These are phyloP conservation scores for Spondyliosoma cantharus DNA, from an alignment of 2,797 vertebrate species.

Conservation along the genomic window DNA sequence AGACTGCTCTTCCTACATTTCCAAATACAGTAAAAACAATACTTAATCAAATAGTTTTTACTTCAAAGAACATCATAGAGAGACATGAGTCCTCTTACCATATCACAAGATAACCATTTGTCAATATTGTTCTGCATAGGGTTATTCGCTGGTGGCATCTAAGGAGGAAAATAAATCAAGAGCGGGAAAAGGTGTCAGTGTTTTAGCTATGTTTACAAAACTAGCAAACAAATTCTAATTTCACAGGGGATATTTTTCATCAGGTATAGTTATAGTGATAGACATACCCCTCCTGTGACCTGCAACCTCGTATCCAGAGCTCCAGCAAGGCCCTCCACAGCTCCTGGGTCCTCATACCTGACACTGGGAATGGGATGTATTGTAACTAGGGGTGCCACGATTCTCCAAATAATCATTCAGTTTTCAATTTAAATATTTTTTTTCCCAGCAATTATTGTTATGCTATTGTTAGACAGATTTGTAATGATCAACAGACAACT, in stretches of 20 bases:
- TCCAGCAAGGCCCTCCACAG: constrained; percentile 92
- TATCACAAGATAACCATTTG: constrained; percentile 90
- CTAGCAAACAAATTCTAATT: no score
- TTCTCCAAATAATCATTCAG: no score
- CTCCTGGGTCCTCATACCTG: constrained; percentile 94
- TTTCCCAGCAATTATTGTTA: no score
- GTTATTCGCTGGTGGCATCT: constrained; percentile 85
- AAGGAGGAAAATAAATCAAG: constrained; percentile 9
- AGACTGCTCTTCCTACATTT: constrained; percentile 70
- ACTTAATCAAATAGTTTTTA: neutral
- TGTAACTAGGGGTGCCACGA: neutral
- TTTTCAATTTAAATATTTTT: no score
- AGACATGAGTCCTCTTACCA: constrained; percentile 81
- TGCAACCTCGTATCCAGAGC: constrained; percentile 94
- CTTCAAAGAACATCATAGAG: neutral
- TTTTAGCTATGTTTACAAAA: neutral
- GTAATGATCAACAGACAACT: no score
- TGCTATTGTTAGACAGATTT: no score
- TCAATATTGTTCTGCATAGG: constrained; percentile 90
- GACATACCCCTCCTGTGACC: constrained; percentile 90
- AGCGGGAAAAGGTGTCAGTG: neutral
- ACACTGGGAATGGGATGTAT: constrained; percentile 82
- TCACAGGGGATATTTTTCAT: neutral
- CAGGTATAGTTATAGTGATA: constrained; percentile 4
- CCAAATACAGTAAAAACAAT: constrained; percentile 39